Base-by-base conservation (phyloP, 2,888 invertebrate species). In the Malthinus seriepunctatus region DNA sequence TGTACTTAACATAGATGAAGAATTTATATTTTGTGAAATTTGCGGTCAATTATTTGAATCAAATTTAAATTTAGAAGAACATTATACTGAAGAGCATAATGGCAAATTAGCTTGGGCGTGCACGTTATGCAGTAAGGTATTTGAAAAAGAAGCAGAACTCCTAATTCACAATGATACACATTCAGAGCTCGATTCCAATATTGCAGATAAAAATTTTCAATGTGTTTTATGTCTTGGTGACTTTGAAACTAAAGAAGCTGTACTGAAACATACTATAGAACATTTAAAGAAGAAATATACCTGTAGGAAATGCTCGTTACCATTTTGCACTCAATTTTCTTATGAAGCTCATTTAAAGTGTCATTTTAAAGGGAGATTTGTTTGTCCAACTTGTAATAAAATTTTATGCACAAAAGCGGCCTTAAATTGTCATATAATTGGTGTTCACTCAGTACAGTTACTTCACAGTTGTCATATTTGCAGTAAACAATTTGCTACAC, bases 181-280 rank as follows among this genome's bases (percentile, higher is more conserved):
- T 42, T 33, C 34, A 37, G 12, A 15, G 9, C 8, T 42, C 14
- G n/a, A 9, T 8, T n/a, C 39, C 6, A 3, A 8, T 33, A 12
- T 12, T 52, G 48, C 45, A 10, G 61, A 67, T 48, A 56, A 61
- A 12, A 57, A 51, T 47, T 67, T 63, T 37, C 61, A 48, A 46
- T 73, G 73, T 64, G 70, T 69, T 38, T 66, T 66, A 37, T 73
- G 73, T 64, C 62, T 63, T 48, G 63, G 63, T 53, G 62, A 61
- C 8, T 73, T 72, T 54, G 42, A 61, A 5, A 56, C 65, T 15
- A 65, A 64, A 60, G 37, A 60, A n/a, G 60, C 51, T 39, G 58
- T 71, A 45, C 56, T 63, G 45, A 54, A 56, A 12, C 71, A 71
- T 63, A 59, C 68, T 9, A 51, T 65, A 11, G 50, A 49, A 15